Base-by-base conservation (phyloP, 2,113 vertebrate genomes). In the Nycticebus coucang region DNA sequence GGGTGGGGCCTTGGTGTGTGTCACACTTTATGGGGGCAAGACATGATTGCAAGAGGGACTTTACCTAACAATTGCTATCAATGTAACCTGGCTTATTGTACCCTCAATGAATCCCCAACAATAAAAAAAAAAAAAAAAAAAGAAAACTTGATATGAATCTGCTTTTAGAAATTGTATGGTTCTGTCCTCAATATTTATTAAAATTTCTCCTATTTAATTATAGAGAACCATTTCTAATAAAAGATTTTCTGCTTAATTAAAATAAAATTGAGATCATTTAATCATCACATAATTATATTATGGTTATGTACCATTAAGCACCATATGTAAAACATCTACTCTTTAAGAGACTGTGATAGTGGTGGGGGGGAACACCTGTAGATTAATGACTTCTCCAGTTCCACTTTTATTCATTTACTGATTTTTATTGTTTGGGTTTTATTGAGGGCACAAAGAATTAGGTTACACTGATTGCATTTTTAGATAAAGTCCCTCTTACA, bases 241-340 rank as follows among this genome's bases (percentile, higher is more conserved):
- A 81, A 98, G 88, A 96, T 96, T 93, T 95, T 93, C 88, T 96
- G 79, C 19, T 97, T 96, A 97, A 97, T 98, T 97, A 97, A 98
- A 97, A 96, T 77, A 97, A 88, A 97, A 97, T 90, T 94, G 50
- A 94, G 13, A 53, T 96, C 78, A 90, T 95, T 96, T 97, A 94
- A 97, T 97, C 86, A 95, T 94, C 96, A 60, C 82, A 45, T 94
- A 95, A 95, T 97, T 96, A 59, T 64, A 75, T 96, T 95, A 94
- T 95, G 45, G 78, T 91, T 97, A 82, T 37, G 30, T 85, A 78
- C 77, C 94, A 82, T 84, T 95, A 69, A 80, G 86, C 35, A 45
- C 37, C n/a, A 85, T 94, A 95, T 91, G 90, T 93, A 85, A 79
- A 80, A 26, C 83, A 93, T 17, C 85, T 97, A 30, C 89, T 80